Evolutionary conservation across 1,140 invertebrate species (phyloP), one percentile per base, ranked within the genome.

Genomic region (Mya arenaria): DNA sequence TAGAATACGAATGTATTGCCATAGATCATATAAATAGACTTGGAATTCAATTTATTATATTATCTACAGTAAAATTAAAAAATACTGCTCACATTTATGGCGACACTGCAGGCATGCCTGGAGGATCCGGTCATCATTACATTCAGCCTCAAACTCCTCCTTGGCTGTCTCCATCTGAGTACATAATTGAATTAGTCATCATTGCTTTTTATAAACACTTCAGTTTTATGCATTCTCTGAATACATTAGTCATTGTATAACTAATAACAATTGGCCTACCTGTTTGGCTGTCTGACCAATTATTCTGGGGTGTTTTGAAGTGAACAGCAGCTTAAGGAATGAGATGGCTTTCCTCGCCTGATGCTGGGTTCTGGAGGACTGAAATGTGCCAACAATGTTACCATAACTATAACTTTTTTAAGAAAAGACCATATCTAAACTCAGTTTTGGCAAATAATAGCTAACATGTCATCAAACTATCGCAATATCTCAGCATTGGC

Each of bases 71-170:
- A 30, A 48, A 1, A 41, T 48, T 17, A 48, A 71, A 34, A 32
- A 32, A 4, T 39, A 10, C 23, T 25, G 25, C 78, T 66, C 66
- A 82, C 79, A 72, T 56, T 13, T 48, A 36, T 74, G 41, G 32
- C 66, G 79, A 74, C 56, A 63, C 6, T 73, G 58, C 36, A 82
- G 25, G 66, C 79, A 82, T 17, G 69, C 69, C 30, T 82, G 79
- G 13, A 82, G 48, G 19, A 82, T 82, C 8, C 28, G 44, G 28
- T 82, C 79, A 82, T 82, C 79, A 82, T 82, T 82, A 65, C 79
- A 73, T 6, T 3, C 13, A 1, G 79, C 34, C 36, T 74, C 23
- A 63, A 82, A 82, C 10, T 63, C 68, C 10, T 73, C 17, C 19
- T 68, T 39, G 39, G 79, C 79, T 37, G 65, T 48, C 10, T 74